A percentile compares a stretch with the other conserved stretches of the same genome.
Evolutionary conservation across 2,888 invertebrate species (phyloP).

Genomic region (Melieria picta): DNA sequence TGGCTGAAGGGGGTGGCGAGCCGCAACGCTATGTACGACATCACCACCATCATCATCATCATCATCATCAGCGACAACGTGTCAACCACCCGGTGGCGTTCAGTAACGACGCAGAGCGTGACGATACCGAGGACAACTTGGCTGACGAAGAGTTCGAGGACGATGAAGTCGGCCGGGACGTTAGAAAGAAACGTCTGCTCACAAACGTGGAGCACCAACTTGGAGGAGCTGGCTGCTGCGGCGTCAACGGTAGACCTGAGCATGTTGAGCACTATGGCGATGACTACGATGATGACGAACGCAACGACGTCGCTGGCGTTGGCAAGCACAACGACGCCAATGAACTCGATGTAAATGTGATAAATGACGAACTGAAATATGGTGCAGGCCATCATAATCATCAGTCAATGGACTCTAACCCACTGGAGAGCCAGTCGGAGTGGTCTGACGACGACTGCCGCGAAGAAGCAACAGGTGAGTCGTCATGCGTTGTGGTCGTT

Average conservation of each 20-base stretch:
- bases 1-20: conserved; percentile 44
- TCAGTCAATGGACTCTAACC: conserved; percentile 65
- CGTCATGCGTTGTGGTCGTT: neutral
- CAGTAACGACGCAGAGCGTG: conserved; percentile 56
- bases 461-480: conserved; percentile 71
- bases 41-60: conserved; percentile 51
- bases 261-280: conserved; percentile 11
- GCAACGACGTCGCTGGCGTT: conserved; percentile 42
- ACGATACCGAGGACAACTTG: conserved; percentile 64
- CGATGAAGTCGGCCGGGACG: conserved; percentile 62
- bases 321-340: conserved; percentile 38
- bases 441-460: conserved; percentile 79
- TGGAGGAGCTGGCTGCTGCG: conserved; percentile 23
- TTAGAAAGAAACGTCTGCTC: conserved; percentile 54
- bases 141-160: conserved; percentile 65
- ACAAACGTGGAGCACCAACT: conserved; percentile 35
- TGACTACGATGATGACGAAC: conserved; percentile 43
- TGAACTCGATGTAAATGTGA: conserved; percentile 62
- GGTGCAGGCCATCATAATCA: conserved; percentile 66
- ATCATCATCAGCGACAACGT: conserved; percentile 50
- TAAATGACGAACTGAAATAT: conserved; percentile 67
- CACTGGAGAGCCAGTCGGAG: conserved; percentile 81
- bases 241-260: conserved; percentile 35
- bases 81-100: conserved; percentile 47
- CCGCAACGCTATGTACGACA: conserved; percentile 43